These are phyloP conservation scores for Sebastes matsubarae DNA, from an alignment of 2,797 vertebrate genomes.

Conservation along the genomic window DNA sequence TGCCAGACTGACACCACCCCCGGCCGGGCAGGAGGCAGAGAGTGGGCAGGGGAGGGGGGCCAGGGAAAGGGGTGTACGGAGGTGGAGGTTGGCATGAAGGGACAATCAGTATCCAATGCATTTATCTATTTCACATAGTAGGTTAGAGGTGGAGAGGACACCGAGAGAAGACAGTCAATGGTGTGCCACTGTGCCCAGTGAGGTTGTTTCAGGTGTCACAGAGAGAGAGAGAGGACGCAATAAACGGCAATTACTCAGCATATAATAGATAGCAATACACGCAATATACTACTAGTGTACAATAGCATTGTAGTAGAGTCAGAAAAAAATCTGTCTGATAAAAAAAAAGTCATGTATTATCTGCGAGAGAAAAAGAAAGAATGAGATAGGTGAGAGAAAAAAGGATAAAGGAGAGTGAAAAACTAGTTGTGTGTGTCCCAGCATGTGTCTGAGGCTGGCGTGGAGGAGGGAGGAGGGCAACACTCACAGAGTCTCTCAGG, in stretches of 20 bases:
- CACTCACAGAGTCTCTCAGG: conserved; percentile 78
- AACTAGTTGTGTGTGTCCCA: conserved; percentile 70
- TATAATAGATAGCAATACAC: conserved; percentile 40
- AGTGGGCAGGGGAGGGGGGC: conserved; percentile 52
- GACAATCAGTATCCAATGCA: conserved; percentile 72
- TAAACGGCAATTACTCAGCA: conserved; percentile 49
- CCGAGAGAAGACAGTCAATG: not conserved
- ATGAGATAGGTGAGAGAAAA: conserved; percentile 17
- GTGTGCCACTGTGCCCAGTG: not conserved
- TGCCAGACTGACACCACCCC: conserved; percentile 83
- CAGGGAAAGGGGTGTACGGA: conserved; percentile 48
- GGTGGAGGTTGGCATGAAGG: conserved; percentile 70
- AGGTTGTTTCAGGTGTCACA: conserved; percentile 39
- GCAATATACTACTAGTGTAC: not conserved
- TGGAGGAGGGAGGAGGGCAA: conserved; percentile 63
- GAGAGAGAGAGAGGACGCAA: not conserved
- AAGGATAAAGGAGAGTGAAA: conserved; percentile 53
- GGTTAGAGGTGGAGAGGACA: conserved; percentile 17
- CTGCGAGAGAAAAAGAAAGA: conserved; percentile 37
- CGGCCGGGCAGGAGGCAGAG: conserved; percentile 73
- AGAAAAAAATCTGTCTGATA: conserved; percentile 17
- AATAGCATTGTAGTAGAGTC: conserved; percentile 20
- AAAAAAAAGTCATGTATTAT: conserved; percentile 39
- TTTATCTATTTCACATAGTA: conserved; percentile 68
- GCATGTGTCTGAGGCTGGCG: conserved; percentile 68